Conservation (phyloP, 2,888 invertebrate genomes). For the Coenonympha glycerion region DNA sequence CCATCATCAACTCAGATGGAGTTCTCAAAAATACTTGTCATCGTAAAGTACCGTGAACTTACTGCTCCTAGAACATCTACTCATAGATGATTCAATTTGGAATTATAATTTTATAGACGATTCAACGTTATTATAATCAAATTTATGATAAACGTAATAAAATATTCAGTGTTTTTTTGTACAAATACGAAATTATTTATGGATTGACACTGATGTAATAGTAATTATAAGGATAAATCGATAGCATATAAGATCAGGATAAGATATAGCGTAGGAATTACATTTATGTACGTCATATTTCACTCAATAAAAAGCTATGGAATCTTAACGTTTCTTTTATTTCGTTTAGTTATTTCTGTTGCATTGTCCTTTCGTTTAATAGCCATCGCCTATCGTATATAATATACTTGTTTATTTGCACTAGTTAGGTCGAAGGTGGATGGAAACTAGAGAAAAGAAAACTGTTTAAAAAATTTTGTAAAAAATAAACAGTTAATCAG, state of each 20-base stretch:
- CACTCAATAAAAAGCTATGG: not conserved
- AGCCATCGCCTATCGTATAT: not conserved
- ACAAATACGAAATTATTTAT: not conserved
- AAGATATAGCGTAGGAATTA: not conserved
- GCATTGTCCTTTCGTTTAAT: not conserved
- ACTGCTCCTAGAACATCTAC: not conserved
- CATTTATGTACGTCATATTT: not conserved
- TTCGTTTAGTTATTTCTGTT: not conserved
- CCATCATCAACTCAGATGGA: too few species aligned
- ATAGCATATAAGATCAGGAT: not conserved
- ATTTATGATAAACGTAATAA: not conserved
- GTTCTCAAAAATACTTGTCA: not conserved
- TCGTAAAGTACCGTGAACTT: not conserved
- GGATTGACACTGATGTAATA: not conserved
- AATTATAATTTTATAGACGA: not conserved
- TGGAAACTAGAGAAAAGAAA: too few species aligned
- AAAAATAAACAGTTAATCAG: too few species aligned
- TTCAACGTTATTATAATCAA: not conserved
- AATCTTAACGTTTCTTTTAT: not conserved
- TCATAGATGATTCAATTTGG: not conserved
- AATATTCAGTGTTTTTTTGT: not conserved
- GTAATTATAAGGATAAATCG: not conserved
- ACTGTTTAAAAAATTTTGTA: too few species aligned
- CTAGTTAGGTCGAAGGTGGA: not conserved
- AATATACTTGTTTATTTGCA: not conserved